A percentile compares a stretch with the other conserved stretches of the same genome.
Evolutionary conservation across 2,888 invertebrate genomes (phyloP).

Genomic region (Eurytoma californica): DNA sequence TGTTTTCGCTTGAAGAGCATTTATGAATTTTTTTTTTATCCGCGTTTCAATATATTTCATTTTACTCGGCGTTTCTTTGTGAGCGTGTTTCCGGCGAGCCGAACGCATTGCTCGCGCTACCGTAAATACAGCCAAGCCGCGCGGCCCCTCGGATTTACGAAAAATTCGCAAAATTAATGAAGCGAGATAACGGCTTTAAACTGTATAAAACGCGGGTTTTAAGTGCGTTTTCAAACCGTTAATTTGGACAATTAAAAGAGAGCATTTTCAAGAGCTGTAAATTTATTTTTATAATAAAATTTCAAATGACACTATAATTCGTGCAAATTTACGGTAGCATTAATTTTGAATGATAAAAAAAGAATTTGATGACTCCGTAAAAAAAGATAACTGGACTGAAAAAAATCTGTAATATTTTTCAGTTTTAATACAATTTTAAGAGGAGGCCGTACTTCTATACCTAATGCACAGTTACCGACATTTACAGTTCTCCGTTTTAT

Average conservation of each 20-base stretch:
- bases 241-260: constrained; percentile 7
- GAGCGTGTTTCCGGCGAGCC: background rate
- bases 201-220: background rate
- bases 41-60: background rate
- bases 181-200: constrained; percentile 23
- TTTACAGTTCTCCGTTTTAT: no score
- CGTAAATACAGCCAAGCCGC: background rate
- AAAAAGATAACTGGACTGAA: no score
- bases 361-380: no score
- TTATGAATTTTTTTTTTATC: background rate
- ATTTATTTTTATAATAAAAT: no score
- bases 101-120: background rate
- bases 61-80: background rate
- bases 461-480: no score
- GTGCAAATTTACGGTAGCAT: no score
- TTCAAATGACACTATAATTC: no score
- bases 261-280: background rate
- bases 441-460: no score
- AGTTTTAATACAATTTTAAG: no score
- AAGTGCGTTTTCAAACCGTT: constrained; percentile 11
- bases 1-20: background rate
- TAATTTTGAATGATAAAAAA: no score
- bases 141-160: constrained; percentile 5
- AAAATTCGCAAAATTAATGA: constrained; percentile 27
- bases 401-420: no score